These are phyloP conservation scores for Apodemus sylvaticus DNA, from an alignment of 2,113 vertebrate genomes.

Conservation along the genomic window DNA sequence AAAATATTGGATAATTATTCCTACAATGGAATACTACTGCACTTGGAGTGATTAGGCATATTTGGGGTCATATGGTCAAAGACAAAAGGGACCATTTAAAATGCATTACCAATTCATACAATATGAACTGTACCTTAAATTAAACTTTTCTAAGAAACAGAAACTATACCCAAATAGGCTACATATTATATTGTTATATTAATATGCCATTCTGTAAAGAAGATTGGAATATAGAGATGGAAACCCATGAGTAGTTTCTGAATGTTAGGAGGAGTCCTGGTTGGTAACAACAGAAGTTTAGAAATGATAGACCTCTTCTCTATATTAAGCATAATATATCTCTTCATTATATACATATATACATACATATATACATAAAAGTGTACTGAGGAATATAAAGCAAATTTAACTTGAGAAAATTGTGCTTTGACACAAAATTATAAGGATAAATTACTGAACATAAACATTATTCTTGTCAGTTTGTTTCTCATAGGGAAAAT, in stretches of 20 bases:
- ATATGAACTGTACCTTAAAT: not conserved
- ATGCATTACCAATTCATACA: not conserved
- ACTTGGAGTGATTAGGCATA: not conserved
- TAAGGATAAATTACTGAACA: slow-evolving; percentile 12
- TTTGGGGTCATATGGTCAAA: not conserved
- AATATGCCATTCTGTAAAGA: not conserved
- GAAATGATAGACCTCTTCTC: not conserved
- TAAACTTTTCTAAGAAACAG: slow-evolving; percentile 23
- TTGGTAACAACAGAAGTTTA: slow-evolving; percentile 41
- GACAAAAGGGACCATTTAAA: slow-evolving; percentile 21
- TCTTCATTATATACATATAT: no score
- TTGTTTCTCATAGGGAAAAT: not conserved
- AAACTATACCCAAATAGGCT: not conserved
- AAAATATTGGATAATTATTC: slow-evolving; percentile 10
- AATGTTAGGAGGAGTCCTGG: not conserved
- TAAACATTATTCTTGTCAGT: not conserved
- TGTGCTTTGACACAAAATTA: slow-evolving; percentile 32
- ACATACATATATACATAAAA: no score
- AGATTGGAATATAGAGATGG: not conserved
- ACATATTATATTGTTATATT: slow-evolving; percentile 23
- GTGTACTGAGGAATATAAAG: not conserved
- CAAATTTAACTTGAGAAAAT: slow-evolving; percentile 46
- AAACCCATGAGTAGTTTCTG: not conserved
- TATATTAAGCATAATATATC: no score
- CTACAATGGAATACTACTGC: slow-evolving; percentile 31